Base-by-base conservation (phyloP, 2,888 invertebrate species). In the Tipula helvola region DNA sequence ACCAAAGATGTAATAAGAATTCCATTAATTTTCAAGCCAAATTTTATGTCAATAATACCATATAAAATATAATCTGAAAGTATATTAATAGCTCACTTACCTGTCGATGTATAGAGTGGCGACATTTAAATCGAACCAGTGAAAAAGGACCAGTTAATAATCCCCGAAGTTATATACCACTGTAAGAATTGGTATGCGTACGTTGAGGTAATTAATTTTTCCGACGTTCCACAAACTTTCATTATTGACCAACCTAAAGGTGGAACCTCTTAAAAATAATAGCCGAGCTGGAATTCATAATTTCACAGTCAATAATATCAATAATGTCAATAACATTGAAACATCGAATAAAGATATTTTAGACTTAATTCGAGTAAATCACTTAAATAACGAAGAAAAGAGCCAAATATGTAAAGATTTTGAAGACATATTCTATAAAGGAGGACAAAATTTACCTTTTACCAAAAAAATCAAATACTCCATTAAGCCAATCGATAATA, bases 161-260 rank as follows among this genome's bases (percentile, higher is more conserved):
- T 42, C 10, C 12, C 42, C 10, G 7, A 42, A 42, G 42, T 5
- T 10, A 12, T 12, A 3, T 42, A 42, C 42, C 12, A 10, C 10
- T 42, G 42, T 8, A 42, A 42, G 2, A 10, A 42, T 42, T 42
- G 42, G 42, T 42, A 87, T 86, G 83, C 86, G 0, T 71, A 52
- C 13, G 36, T 88, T 12, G 88, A 88, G 16, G 86, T 88, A 8
- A 83, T 86, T 18, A 88, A 88, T 85, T 86, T 36, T 0, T 86
- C 41, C 13, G 71, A 87, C 28, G 57, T 4, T 7, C 1, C 86
- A 16, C 87, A 87, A 85, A 85, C 41, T 0, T 87, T 88, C 52
- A 1, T 87, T 18, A 36, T 87, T 12, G 87, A 88, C 39, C 87
- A 87, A 85, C 88, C 88, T 13, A 85, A 85, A 87, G 52, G 87